Evolutionary conservation across 1,140 invertebrate species (phyloP), one percentile per base, ranked within the genome.

Genomic region (Onthophagus taurus): DNA sequence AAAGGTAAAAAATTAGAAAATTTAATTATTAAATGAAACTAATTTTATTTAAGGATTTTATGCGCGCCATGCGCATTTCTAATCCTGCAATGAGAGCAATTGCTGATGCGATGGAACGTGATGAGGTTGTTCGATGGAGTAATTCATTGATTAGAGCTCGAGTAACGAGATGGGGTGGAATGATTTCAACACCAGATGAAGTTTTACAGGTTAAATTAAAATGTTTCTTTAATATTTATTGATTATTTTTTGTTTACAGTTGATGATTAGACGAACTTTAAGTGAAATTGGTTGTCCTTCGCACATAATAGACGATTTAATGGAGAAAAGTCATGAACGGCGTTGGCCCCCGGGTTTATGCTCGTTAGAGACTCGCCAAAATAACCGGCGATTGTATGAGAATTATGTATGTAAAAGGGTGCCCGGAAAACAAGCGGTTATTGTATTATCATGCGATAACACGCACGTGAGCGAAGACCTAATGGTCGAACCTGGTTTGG

Each of bases 261-360:
- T 83, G 43, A 85, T 89, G 78, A 93, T 97, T 33, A 91, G 92
- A 59, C 72, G 89, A 59, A 85, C 90, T 16, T 68, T 97, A 41
- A 87, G 85, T 19, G 91, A 97, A 65, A 91, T 85, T 35, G 86
- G 88, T 16, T 95, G 91, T 68, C 92, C 92, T 3, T 75, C 83
- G 30, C 87, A 93, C 57, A 89, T 96, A 19, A 80, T 95, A 34
- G 87, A 93, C 58, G 88, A 94, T 56, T 70, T 97, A 1, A 97
- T 97, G 89, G 89, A 95, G 60, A 95, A 96, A 69, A 93, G 92
- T 49, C 93, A 97, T 63, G 93, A 97, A 66, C 68, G 90, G 48
- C 76, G 86, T 48, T 97, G 93, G 93, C 93, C 93, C 0, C 80
- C 83, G 4, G 92, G 92, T 9, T 71, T 97, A 1, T 88, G 80